Evolutionary conservation across 2,113 vertebrate species (phyloP).

Genomic region (Dolichotis patagonum): DNA sequence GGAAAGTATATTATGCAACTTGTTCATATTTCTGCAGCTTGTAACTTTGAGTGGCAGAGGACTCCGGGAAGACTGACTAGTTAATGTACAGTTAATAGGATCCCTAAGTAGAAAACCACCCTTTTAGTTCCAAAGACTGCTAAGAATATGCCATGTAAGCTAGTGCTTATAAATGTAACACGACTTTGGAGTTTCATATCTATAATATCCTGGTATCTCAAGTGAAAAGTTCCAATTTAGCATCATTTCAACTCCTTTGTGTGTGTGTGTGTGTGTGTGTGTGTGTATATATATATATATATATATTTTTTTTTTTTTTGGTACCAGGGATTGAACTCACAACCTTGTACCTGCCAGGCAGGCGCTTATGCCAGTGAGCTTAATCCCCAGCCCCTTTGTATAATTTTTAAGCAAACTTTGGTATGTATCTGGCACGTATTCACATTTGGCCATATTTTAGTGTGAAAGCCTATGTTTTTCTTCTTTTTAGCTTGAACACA

Average conservation of each 20-base stretch:
- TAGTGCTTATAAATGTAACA: neutral
- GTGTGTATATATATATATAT: too few species aligned
- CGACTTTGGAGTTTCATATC: neutral
- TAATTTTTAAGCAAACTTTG: neutral
- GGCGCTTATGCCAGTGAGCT: too few species aligned
- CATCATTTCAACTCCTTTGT: neutral
- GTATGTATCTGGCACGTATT: neutral
- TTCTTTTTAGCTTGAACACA: neutral
- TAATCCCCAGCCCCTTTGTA: too few species aligned
- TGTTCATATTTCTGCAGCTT: neutral
- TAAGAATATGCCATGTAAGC: neutral
- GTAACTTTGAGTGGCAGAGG: neutral
- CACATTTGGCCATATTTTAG: neutral
- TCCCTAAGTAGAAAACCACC: neutral
- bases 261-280: too few species aligned
- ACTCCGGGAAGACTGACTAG: neutral
- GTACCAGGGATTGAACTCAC: too few species aligned
- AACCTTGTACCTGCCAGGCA: too few species aligned
- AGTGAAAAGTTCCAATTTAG: neutral
- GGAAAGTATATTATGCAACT: neutral
- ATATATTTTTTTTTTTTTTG: too few species aligned
- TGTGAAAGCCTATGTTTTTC: neutral
- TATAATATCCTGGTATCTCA: neutral
- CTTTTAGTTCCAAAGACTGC: neutral
- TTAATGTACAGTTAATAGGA: neutral